phyloP scores from a whole-genome alignment of 2,113 vertebrate species.

The Varanus salvator region DNA sequence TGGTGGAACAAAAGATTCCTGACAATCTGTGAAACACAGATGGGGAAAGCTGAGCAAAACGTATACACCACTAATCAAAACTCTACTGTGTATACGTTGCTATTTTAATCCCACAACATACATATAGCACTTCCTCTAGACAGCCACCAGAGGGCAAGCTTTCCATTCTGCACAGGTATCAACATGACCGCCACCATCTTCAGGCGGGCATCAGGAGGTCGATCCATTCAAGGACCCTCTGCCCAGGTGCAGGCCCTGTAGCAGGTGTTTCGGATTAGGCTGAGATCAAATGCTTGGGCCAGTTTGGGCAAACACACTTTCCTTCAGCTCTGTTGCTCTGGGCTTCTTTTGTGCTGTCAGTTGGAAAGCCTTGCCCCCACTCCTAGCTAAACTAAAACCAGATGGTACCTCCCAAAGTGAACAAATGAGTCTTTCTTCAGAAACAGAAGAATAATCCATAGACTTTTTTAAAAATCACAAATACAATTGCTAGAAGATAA shows the following conservation, averaged over 20 bases:
- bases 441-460: background rate
- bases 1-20: too few species aligned
- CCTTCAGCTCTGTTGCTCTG: background rate
- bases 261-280: background rate
- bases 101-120: background rate
- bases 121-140: background rate
- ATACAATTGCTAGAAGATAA: background rate
- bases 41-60: too few species aligned
- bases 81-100: background rate
- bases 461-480: background rate
- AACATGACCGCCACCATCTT: too few species aligned
- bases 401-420: constrained; percentile 26
- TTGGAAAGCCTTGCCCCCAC: background rate
- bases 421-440: constrained; percentile 36
- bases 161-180: background rate
- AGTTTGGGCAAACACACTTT: background rate
- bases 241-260: background rate
- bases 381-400: constrained; percentile 18
- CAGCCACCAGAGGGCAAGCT: constrained; percentile 40
- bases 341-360: background rate
- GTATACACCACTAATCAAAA: background rate
- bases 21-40: too few species aligned
- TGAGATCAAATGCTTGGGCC: background rate
- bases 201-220: fast-evolving
- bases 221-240: fast-evolving